phyloP scores from a whole-genome alignment of 23 tunicate species.

The Diplosoma virens region DNA sequence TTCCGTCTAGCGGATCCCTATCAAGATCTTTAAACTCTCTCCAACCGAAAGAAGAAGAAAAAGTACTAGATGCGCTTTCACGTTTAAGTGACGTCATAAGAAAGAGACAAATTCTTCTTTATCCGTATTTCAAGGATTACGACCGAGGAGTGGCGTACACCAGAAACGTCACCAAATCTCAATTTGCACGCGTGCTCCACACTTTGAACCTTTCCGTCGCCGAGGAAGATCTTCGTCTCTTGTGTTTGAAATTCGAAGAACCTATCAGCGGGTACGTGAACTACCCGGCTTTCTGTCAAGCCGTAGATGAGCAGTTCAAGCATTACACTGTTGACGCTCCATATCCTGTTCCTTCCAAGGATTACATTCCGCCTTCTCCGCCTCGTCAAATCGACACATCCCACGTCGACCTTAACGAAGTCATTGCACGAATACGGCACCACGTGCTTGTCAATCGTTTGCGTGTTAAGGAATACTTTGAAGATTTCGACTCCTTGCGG shows the following conservation, averaged over 20 bases:
- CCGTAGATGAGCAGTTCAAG: slow-evolving; percentile 75
- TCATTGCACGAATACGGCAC: slow-evolving; percentile 68
- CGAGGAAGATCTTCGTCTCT: slow-evolving; percentile 47
- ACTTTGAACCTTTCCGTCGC: slow-evolving; percentile 46
- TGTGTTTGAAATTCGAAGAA: slow-evolving; percentile 79
- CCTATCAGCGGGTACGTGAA: slow-evolving; percentile 86
- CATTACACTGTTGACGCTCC: slow-evolving; percentile 84
- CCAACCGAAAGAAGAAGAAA: slow-evolving; percentile 45
- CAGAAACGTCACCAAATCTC: slow-evolving; percentile 79
- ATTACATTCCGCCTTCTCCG: slow-evolving; percentile 59
- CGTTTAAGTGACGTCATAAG: slow-evolving; percentile 57
- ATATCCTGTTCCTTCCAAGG: slow-evolving; percentile 38
- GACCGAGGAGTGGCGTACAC: slow-evolving; percentile 88
- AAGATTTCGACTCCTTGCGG: slow-evolving; percentile 73
- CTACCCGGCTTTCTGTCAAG: slow-evolving; percentile 95
- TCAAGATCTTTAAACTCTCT: slow-evolving; percentile 46
- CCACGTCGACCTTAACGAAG: slow-evolving; percentile 54
- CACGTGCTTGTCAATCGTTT: slow-evolving; percentile 63
- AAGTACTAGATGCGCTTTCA: slow-evolving; percentile 30
- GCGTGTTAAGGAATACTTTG: slow-evolving; percentile 72
- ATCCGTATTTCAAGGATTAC: slow-evolving; percentile 88
- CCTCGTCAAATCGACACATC: slow-evolving; percentile 42
- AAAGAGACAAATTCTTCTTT: slow-evolving; percentile 64
- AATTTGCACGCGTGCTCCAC: slow-evolving; percentile 75
- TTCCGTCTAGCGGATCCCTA: slow-evolving; percentile 85